Evolutionary conservation across 2,113 vertebrate genomes (phyloP).

Genomic region (Motacilla alba): DNA sequence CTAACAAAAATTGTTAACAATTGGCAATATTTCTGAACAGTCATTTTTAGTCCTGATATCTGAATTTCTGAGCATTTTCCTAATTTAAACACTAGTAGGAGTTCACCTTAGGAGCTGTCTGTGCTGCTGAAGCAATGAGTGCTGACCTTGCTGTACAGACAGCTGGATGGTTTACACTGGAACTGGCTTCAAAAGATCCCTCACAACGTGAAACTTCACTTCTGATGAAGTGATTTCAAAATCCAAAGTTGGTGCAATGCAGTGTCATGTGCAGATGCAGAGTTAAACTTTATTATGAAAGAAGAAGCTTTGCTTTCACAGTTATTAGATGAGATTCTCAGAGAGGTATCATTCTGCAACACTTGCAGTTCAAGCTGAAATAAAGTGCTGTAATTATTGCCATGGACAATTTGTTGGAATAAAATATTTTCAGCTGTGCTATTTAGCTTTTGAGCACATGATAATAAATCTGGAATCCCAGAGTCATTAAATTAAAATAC

Average conservation of each 20-base stretch:
- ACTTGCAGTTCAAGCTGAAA: not conserved
- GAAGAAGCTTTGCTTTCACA: not conserved
- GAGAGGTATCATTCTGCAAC: not conserved
- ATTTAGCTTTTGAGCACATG: not conserved
- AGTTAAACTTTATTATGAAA: not conserved
- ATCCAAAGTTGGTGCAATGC: not conserved
- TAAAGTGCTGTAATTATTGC: constrained; percentile 1
- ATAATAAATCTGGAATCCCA: not conserved
- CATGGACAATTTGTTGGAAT: not conserved
- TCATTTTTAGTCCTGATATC: not conserved
- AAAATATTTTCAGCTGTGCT: not conserved
- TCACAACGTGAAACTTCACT: not conserved
- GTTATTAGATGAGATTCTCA: not conserved
- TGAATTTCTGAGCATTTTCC: not conserved
- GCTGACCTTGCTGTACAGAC: not conserved
- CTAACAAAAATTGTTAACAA: not conserved
- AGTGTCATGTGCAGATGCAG: not conserved
- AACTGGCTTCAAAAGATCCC: not conserved
- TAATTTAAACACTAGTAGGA: not conserved
- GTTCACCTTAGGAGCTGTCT: not conserved
- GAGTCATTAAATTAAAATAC: not conserved
- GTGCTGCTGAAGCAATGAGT: not conserved
- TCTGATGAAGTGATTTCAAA: not conserved
- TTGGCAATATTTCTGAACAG: not conserved
- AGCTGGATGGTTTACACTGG: not conserved